A percentile compares a stretch with the other conserved stretches of the same genome.
phyloP scores from a whole-genome alignment of 2,888 invertebrate genomes.

The Lissocephala sabroskyi region DNA sequence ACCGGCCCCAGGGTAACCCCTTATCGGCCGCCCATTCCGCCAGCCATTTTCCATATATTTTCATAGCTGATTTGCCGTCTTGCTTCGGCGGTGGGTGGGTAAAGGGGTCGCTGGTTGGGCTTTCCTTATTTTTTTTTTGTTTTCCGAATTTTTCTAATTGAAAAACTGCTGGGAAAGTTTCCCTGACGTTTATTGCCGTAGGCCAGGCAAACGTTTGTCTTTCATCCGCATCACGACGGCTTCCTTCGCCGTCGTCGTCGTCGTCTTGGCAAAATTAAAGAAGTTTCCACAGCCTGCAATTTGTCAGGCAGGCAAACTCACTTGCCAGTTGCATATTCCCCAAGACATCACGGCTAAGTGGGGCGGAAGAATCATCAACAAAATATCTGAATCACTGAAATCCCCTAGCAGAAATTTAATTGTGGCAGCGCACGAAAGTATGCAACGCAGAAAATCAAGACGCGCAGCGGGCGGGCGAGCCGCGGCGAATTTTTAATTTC shows the following conservation, averaged over 20 bases:
- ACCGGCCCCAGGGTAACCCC: background rate
- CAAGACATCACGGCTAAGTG: slow-evolving; percentile 7
- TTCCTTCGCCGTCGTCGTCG: slow-evolving; percentile 10
- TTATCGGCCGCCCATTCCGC: no score
- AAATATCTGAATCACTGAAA: no score
- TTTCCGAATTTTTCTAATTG: slow-evolving; percentile 43
- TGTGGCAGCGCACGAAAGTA: slow-evolving; percentile 9
- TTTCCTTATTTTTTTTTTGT: no score
- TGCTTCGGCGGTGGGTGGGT: no score
- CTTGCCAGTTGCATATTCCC: no score
- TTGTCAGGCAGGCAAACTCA: no score
- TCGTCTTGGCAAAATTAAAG: slow-evolving; percentile 53
- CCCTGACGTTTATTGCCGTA: slow-evolving; percentile 55
- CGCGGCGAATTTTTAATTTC: slow-evolving; percentile 3
- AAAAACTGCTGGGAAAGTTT: slow-evolving; percentile 44
- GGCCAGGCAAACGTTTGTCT: slow-evolving; percentile 43
- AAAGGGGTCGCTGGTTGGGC: no score
- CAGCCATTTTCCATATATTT: slow-evolving; percentile 4
- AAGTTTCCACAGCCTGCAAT: slow-evolving; percentile 36
- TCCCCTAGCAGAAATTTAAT: no score
- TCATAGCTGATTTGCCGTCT: slow-evolving; percentile 19
- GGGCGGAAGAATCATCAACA: slow-evolving; percentile 21
- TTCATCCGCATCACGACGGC: no score
- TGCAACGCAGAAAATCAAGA: no score
- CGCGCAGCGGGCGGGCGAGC: no score